Percentiles rank a stretch among this genome's conserved stretches.
phyloP scores from a whole-genome alignment of 2,113 vertebrate species.

The Megaceryle maxima region DNA sequence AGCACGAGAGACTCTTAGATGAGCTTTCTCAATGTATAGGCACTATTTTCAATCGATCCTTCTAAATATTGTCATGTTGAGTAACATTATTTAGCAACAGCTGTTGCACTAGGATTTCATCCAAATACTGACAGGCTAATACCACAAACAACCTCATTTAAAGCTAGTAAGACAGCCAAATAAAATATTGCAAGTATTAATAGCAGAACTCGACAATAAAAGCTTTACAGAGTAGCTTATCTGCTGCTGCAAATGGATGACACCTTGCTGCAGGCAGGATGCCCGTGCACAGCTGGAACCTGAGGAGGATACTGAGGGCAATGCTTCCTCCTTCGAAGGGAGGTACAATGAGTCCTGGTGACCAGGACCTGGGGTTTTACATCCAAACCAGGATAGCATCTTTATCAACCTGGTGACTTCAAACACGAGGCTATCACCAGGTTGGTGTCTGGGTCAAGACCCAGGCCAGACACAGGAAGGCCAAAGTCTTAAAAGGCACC shows the following conservation, averaged over 20 bases:
- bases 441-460: not conserved
- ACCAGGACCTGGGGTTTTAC: not conserved
- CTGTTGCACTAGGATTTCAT: not conserved
- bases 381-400: not conserved
- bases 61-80: not conserved
- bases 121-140: not conserved
- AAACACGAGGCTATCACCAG: not conserved
- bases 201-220: not conserved
- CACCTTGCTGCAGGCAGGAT: not conserved
- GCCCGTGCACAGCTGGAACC: fast-evolving
- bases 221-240: not conserved
- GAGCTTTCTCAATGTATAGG: not conserved
- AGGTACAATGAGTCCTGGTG: not conserved
- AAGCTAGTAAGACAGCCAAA: not conserved
- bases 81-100: constrained; percentile 12
- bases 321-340: not conserved
- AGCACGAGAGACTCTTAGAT: not conserved
- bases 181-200: not conserved
- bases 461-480: not conserved
- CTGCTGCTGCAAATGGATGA: not conserved
- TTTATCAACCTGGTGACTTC: not conserved
- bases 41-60: not conserved
- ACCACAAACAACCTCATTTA: not conserved
- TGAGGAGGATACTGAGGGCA: not conserved
- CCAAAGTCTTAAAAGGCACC: not conserved